Percentiles rank a stretch among this genome's conserved stretches.
Evolutionary conservation across 2,797 vertebrate genomes (phyloP).

Genomic region (Thaleichthys pacificus): DNA sequence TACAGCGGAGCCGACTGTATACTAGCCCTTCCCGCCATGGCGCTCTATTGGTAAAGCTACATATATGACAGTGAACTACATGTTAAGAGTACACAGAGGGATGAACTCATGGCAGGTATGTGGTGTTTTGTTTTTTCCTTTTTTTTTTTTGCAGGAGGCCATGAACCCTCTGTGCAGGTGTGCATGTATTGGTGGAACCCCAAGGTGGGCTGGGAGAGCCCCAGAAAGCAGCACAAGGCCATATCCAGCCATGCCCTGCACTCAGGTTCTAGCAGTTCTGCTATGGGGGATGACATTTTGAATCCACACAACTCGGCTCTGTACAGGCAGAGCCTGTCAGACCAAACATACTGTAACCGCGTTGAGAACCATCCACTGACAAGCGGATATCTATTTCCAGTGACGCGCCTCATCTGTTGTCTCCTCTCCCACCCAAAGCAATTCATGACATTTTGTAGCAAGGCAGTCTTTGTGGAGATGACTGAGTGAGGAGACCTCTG

Average conservation of each 20-base stretch:
- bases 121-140: no score
- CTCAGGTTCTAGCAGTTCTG: conserved; percentile 2
- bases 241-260: no score
- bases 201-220: neutral
- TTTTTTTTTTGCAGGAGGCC: no score
- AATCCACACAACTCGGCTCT: conserved; percentile 30
- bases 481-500: conserved; percentile 14
- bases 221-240: conserved; percentile 7
- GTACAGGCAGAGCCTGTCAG: conserved; percentile 36
- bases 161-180: neutral
- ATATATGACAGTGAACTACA: no score
- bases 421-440: conserved; percentile 9
- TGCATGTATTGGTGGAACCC: conserved; percentile 4
- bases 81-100: no score
- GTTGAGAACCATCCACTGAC: conserved; percentile 43
- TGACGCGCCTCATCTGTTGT: conserved; percentile 40
- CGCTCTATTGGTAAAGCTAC: no score
- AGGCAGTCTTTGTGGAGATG: conserved; percentile 20
- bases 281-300: conserved; percentile 53
- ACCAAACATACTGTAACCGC: conserved; percentile 44
- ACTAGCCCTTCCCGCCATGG: neutral
- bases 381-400: conserved; percentile 38
- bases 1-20: conserved; percentile 62
- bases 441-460: conserved; percentile 27
- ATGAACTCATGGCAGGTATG: no score